Percentiles rank a stretch among this genome's conserved stretches.
These are phyloP conservation scores for Diprion similis DNA, from an alignment of 1,140 invertebrate genomes.

Conservation along the genomic window DNA sequence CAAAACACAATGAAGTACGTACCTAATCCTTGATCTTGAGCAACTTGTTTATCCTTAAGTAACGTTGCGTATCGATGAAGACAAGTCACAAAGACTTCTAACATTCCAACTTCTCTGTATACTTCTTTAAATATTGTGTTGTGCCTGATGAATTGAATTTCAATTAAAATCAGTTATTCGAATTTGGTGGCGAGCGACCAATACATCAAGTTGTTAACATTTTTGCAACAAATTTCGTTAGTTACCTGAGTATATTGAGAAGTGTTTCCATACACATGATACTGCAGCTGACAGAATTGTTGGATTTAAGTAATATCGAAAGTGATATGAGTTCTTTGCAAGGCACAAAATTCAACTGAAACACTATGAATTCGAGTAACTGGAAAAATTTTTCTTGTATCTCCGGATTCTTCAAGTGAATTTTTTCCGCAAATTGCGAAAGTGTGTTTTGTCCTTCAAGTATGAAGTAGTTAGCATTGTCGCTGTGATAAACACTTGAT, in stretches of 20 bases:
- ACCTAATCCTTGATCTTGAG: conserved; percentile 56
- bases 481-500: conserved; percentile 95
- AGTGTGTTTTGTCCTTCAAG: conserved; percentile 95
- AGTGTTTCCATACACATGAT: conserved; percentile 90
- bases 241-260: conserved; percentile 82
- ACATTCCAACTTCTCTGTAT: conserved; percentile 95
- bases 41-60: conserved; percentile 74
- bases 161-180: conserved; percentile 1
- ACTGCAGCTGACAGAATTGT: conserved; percentile 79
- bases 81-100: conserved; percentile 97
- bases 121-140: conserved; percentile 97
- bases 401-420: conserved; percentile 87
- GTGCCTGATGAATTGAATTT: conserved; percentile 68
- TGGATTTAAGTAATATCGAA: conserved; percentile 89
- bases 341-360: conserved; percentile 97
- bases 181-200: background rate
- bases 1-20: conserved; percentile 14
- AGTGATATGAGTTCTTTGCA: conserved; percentile 98
- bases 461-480: conserved; percentile 99
- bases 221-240: conserved; percentile 22
- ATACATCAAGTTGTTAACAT: conserved; percentile 11
- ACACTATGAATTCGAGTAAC: conserved; percentile 94
- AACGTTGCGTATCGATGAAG: conserved; percentile 84
- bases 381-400: conserved; percentile 97
- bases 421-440: conserved; percentile 95